A percentile compares a stretch with the other conserved stretches of the same genome.
Conservation (phyloP, 2,797 vertebrate species). For the Carcharodon carcharias region DNA sequence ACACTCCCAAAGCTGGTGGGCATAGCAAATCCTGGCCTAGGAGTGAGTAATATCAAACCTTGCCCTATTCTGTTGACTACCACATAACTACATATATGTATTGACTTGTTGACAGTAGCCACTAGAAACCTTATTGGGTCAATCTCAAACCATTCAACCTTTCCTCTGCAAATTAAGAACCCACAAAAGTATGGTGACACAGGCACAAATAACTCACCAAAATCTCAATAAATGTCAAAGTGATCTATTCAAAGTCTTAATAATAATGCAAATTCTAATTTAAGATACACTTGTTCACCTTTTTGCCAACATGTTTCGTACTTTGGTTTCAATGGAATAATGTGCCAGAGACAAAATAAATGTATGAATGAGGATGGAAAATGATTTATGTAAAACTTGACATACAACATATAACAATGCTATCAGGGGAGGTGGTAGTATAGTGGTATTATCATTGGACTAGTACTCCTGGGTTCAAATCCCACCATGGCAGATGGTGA, state of each 20-base stretch:
- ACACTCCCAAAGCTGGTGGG: too few species aligned
- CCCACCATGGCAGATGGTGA: too few species aligned
- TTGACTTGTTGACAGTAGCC: background rate
- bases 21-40: too few species aligned
- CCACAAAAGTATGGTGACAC: background rate
- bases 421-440: too few species aligned
- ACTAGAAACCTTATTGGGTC: background rate
- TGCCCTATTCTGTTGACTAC: background rate
- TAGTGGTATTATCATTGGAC: too few species aligned
- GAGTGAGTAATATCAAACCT: background rate
- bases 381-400: background rate
- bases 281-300: background rate
- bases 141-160: background rate
- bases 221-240: background rate
- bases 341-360: background rate
- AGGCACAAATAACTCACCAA: background rate
- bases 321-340: background rate
- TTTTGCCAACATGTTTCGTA: background rate
- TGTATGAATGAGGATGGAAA: background rate
- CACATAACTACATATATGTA: background rate
- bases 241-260: background rate
- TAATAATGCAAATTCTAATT: background rate
- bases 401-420: background rate
- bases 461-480: too few species aligned
- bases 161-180: background rate